Evolutionary conservation across 2,797 vertebrate species (phyloP).

Genomic region (Centropyge bicolor): DNA sequence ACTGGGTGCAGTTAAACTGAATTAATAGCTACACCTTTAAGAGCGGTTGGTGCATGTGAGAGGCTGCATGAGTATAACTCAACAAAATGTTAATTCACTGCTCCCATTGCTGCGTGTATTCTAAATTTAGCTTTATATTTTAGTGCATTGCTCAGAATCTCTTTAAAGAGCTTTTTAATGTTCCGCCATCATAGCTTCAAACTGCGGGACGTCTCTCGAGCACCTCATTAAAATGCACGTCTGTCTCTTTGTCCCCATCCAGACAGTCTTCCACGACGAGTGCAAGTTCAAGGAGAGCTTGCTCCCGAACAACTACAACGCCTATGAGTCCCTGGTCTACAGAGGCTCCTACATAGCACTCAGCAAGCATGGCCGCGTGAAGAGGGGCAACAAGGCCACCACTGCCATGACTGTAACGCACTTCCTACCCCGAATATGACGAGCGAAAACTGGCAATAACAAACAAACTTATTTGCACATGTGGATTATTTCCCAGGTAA

Average conservation of each 20-base stretch:
- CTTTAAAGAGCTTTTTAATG: constrained; percentile 9
- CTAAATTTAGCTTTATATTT: constrained; percentile 34
- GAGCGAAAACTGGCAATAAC: constrained; percentile 82
- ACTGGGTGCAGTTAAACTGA: not conserved
- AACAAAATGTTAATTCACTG: not conserved
- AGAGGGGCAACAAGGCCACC: constrained; percentile 93
- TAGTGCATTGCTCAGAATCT: constrained; percentile 3
- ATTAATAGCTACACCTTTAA: not conserved
- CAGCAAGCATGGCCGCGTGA: constrained; percentile 94
- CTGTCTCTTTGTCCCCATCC: constrained; percentile 62
- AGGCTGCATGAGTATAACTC: constrained; percentile 7
- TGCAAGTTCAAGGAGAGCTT: constrained; percentile 96
- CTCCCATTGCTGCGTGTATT: constrained; percentile 19
- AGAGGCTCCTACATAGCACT: constrained; percentile 93
- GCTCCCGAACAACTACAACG: constrained; percentile 97
- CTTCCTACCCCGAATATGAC: constrained; percentile 95
- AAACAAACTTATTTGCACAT: constrained; percentile 91
- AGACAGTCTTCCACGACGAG: constrained; percentile 94
- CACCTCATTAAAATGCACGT: not conserved
- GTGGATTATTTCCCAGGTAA: constrained; percentile 88
- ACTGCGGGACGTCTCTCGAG: not conserved
- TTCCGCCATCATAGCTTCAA: constrained; percentile 14
- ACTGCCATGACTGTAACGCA: constrained; percentile 96
- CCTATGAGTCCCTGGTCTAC: constrained; percentile 92
- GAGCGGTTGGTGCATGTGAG: not conserved